A percentile compares a stretch with the other conserved stretches of the same genome.
Conservation (phyloP, 2,113 vertebrate species). For the Cisticola juncidis region DNA sequence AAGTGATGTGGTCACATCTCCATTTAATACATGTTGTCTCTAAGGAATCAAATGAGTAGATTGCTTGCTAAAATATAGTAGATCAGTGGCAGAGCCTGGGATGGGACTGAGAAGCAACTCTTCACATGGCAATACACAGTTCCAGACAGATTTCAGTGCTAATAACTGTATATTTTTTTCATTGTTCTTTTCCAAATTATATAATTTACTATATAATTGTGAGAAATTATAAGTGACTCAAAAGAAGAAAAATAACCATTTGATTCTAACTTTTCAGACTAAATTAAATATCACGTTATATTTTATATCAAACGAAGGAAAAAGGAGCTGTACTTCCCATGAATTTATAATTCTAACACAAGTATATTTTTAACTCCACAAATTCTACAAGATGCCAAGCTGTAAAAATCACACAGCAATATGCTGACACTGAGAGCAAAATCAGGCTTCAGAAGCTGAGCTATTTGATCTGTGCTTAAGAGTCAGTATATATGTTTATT, state of each 20-base stretch:
- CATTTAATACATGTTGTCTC: neutral
- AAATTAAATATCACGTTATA: neutral
- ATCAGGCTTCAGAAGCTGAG: neutral
- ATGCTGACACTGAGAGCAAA: neutral
- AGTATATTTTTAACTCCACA: neutral
- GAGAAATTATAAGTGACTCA: neutral
- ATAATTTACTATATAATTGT: neutral
- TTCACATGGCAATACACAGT: neutral
- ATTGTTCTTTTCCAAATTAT: neutral
- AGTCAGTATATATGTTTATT: neutral
- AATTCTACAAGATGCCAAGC: neutral
- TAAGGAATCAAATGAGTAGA: neutral
- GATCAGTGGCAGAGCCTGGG: neutral
- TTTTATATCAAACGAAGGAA: neutral
- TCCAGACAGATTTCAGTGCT: neutral
- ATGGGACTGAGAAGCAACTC: neutral
- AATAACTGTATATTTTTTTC: neutral
- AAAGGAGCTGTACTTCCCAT: neutral
- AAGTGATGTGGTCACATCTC: neutral
- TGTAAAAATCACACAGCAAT: neutral
- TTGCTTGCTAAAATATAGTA: neutral
- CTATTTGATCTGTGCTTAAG: neutral
- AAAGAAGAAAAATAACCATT: neutral
- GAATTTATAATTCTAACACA: neutral
- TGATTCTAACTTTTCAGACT: slow-evolving; percentile 18